A percentile compares a stretch with the other conserved stretches of the same genome.
Conservation (phyloP, 2,888 invertebrate genomes). For the Psylliodes chrysocephalus region DNA sequence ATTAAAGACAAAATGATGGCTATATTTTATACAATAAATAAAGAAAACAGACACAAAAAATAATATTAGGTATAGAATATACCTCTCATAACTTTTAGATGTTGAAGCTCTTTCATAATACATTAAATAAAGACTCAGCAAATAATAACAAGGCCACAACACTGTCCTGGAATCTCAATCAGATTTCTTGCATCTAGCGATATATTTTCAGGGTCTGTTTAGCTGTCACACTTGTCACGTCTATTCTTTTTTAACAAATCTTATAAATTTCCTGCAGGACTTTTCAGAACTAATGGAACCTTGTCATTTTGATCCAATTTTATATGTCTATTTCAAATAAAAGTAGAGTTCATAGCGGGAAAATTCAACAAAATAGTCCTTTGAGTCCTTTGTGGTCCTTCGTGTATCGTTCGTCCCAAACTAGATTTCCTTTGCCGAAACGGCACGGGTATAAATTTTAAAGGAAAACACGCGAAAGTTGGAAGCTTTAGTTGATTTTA, state of each 20-base stretch:
- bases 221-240: not conserved
- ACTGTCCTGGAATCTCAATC: too few species aligned
- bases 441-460: conserved; percentile 29
- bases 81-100: too few species aligned
- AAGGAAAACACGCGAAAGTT: conserved; percentile 18
- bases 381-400: conserved; percentile 42
- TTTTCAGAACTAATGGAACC: conserved; percentile 1
- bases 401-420: conserved; percentile 47
- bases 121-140: too few species aligned
- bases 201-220: not conserved
- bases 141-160: too few species aligned
- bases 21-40: too few species aligned
- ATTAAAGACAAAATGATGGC: too few species aligned
- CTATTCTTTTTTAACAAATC: conserved; percentile 1
- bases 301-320: conserved; percentile 9
- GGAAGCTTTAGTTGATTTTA: conserved; percentile 20
- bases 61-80: too few species aligned
- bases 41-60: too few species aligned
- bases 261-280: conserved; percentile 4
- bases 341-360: conserved; percentile 36
- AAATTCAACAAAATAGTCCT: conserved; percentile 31
- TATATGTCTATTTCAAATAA: conserved; percentile 19
- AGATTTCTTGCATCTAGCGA: too few species aligned
- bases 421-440: conserved; percentile 44
- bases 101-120: too few species aligned